Conservation (phyloP, 92 coral and sea anemone species). For the Scolanthus callimorphus region DNA sequence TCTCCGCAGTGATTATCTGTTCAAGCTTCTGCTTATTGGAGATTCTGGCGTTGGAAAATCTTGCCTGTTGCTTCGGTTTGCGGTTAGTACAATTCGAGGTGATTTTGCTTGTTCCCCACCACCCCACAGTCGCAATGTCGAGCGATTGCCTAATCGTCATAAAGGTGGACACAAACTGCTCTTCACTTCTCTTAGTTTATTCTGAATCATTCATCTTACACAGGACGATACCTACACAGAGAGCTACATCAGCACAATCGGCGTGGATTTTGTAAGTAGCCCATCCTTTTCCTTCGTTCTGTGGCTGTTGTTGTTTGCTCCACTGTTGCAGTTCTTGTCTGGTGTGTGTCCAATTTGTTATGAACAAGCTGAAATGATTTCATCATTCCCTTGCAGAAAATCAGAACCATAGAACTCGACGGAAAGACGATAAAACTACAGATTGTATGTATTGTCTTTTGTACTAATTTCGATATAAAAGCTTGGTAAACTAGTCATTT, state of each 20-base stretch:
- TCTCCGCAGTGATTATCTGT: conserved; percentile 94
- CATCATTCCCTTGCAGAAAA: conserved; percentile 66
- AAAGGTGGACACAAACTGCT: conserved; percentile 24
- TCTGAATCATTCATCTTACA: conserved; percentile 18
- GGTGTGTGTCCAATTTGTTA: not conserved
- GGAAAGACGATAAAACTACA: conserved; percentile 99
- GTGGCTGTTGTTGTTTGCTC: no score
- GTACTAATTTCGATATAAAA: conserved; percentile 3
- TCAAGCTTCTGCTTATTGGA: conserved; percentile 98
- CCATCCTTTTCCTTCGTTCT: no score
- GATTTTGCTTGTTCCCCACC: conserved; percentile 22
- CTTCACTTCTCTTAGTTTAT: conserved; percentile 25
- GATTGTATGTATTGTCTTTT: conserved; percentile 70
- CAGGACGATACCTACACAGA: conserved; percentile 99
- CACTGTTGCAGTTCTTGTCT: not conserved
- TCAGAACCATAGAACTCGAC: conserved; percentile 98
- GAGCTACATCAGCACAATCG: conserved; percentile 99
- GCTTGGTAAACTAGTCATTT: not conserved
- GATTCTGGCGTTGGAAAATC: conserved; percentile 99
- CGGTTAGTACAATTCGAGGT: conserved; percentile 80
- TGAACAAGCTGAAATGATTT: conserved; percentile 11
- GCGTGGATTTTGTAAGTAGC: conserved; percentile 97
- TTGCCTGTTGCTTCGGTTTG: conserved; percentile 98
- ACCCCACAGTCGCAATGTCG: conserved; percentile 14
- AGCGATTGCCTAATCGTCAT: conserved; percentile 51